Percentiles rank a stretch among this genome's conserved stretches.
Evolutionary conservation across 2,888 invertebrate genomes (phyloP).

Genomic region (Syrphus vitripennis): DNA sequence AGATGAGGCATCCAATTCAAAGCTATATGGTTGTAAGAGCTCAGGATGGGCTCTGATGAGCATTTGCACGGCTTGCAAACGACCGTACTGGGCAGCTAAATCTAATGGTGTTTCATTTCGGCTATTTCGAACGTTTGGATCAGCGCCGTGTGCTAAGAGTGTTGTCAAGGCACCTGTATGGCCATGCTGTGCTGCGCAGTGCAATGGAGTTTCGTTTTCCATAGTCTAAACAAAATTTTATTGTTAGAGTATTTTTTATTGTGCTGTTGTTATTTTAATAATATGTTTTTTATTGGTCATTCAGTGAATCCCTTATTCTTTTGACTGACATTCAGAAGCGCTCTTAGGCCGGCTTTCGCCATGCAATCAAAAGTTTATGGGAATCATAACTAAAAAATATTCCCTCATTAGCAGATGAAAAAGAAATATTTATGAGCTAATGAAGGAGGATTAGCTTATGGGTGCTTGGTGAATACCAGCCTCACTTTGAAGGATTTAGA

Average conservation of each 20-base stretch:
- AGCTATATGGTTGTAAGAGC: constrained; percentile 87
- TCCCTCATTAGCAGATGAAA: too few species aligned
- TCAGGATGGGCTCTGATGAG: constrained; percentile 92
- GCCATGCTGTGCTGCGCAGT: constrained; percentile 96
- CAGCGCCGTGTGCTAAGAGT: constrained; percentile 91
- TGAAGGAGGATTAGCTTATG: too few species aligned
- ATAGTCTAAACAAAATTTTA: constrained; percentile 84
- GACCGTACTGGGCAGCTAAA: constrained; percentile 95
- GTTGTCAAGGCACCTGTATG: constrained; percentile 92
- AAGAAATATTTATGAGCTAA: too few species aligned
- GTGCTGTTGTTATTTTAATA: not conserved
- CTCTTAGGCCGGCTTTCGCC: too few species aligned
- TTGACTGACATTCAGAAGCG: too few species aligned
- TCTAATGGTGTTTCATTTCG: constrained; percentile 96
- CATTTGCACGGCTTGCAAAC: constrained; percentile 92
- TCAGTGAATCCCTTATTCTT: not conserved
- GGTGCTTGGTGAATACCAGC: too few species aligned
- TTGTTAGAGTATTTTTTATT: not conserved
- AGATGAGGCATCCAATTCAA: constrained; percentile 21
- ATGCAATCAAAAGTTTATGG: too few species aligned
- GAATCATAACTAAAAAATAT: too few species aligned
- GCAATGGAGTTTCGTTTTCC: constrained; percentile 95
- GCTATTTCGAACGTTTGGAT: constrained; percentile 92
- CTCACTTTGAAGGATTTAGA: not conserved
- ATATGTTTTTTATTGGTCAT: not conserved